phyloP scores from a whole-genome alignment of 2,888 invertebrate genomes.

The Cheilosia urbana region DNA sequence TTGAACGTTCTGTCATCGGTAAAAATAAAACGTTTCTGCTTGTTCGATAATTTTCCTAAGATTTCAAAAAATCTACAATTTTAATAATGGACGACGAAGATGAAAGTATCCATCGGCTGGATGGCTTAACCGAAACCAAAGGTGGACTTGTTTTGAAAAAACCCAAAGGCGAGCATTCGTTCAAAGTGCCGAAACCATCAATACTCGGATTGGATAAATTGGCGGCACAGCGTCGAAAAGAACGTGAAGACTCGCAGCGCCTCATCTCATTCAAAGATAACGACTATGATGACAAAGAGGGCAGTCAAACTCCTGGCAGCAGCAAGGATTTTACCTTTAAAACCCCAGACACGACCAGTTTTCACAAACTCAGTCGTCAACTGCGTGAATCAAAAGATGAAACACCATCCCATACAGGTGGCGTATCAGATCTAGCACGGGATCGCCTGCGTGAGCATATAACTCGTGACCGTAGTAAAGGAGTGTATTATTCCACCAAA shows the following conservation, averaged over 20 bases:
- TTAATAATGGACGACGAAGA: slow-evolving; percentile 78
- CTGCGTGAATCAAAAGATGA: slow-evolving; percentile 92
- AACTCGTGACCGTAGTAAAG: slow-evolving; percentile 83
- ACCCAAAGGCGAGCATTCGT: slow-evolving; percentile 83
- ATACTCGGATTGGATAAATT: slow-evolving; percentile 93
- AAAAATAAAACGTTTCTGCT: slow-evolving; percentile 70
- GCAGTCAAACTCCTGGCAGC: slow-evolving; percentile 60
- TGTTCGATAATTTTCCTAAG: slow-evolving; percentile 6
- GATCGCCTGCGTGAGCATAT: slow-evolving; percentile 89
- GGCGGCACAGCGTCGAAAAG: slow-evolving; percentile 89
- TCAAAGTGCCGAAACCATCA: slow-evolving; percentile 91
- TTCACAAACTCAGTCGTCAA: slow-evolving; percentile 85
- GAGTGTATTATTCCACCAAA: slow-evolving; percentile 78
- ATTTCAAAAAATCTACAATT: slow-evolving; percentile 11
- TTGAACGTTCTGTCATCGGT: slow-evolving; percentile 68
- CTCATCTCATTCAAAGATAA: slow-evolving; percentile 87
- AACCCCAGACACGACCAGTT: slow-evolving; percentile 81
- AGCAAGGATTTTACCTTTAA: slow-evolving; percentile 81
- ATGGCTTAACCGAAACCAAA: slow-evolving; percentile 86
- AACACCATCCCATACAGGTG: slow-evolving; percentile 97
- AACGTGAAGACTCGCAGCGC: slow-evolving; percentile 86
- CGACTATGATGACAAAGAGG: slow-evolving; percentile 84
- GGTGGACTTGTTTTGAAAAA: slow-evolving; percentile 91
- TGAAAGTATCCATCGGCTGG: slow-evolving; percentile 87
- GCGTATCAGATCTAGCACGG: slow-evolving; percentile 89